phyloP scores from a whole-genome alignment of 1,140 invertebrate species.

The Drosophila ironensis region DNA sequence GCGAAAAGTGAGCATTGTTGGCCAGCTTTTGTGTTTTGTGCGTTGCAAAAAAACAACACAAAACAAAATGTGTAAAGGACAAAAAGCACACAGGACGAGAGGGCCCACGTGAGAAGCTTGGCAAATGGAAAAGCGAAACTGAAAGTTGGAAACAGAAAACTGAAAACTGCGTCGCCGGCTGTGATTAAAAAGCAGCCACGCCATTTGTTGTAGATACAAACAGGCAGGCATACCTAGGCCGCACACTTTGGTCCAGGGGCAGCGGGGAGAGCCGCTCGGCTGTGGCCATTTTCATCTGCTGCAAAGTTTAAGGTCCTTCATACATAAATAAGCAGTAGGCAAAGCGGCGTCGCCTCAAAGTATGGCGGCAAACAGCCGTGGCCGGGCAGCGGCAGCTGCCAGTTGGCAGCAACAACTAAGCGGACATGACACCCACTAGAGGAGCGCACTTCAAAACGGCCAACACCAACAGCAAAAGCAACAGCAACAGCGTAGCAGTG shows the following conservation, averaged over 20 bases:
- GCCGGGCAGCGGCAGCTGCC: constrained; percentile 1
- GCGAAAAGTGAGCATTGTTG: constrained; percentile 59
- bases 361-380: constrained; percentile 44
- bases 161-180: constrained; percentile 52
- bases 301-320: constrained; percentile 79
- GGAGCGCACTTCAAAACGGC: constrained; percentile 63
- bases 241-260: constrained; percentile 21
- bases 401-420: constrained; percentile 50
- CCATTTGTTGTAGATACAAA: constrained; percentile 46
- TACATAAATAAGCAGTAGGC: constrained; percentile 77
- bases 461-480: constrained; percentile 46
- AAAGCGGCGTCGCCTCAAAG: constrained; percentile 69
- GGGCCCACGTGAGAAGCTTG: constrained; percentile 66
- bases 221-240: not conserved
- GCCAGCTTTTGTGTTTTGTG: constrained; percentile 31
- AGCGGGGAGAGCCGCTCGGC: no score
- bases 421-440: constrained; percentile 77
- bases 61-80: constrained; percentile 1
- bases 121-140: constrained; percentile 56
- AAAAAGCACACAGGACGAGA: constrained; percentile 15
- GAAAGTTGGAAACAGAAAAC: constrained; percentile 13
- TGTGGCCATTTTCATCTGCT: constrained; percentile 69
- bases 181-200: constrained; percentile 69
- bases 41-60: constrained; percentile 16
- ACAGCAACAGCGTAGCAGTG: constrained; percentile 28